Base-by-base conservation (phyloP, 2,888 invertebrate genomes). In the Drosophila helvetica region DNA sequence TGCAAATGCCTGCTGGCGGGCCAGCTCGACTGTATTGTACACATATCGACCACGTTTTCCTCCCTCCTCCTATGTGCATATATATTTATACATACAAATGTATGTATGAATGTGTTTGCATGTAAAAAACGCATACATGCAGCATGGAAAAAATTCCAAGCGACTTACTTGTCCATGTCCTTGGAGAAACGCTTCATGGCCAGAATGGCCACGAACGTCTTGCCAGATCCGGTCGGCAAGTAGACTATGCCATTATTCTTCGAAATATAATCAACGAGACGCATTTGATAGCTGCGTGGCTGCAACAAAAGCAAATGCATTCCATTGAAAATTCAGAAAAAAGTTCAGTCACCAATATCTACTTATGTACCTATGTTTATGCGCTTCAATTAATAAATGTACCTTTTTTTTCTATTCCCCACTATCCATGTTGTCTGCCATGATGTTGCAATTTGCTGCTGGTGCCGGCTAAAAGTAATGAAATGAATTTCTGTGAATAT, bases 191-290 rank as follows among this genome's bases (percentile, higher is more conserved):
- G 91, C 68, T 93, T 93, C 1, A 94, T 82, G 1, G 93, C 91
- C 90, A 93, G 90, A 1, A 97, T 93, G 0, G 98, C 97, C 78
- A 99, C 97, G 86, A 95, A 98, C 0, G 98, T 98, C 93, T 99
- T 99, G 0, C 99, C 99, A 0, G 96, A 94, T 0, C 98, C 98
- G 47, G 99, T 98, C 0, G 98, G 98, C 63, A 99, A 93, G 91
- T 96, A 98, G 33, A 99, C 94, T n/a, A 99, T 97, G 0, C 95
- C 95, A 92, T 99, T 99, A 64, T 94, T 92, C 58, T 94, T 90
- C 0, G 94, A 90, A 3, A 90, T 75, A 47, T 90, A 77, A 1
- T 92, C 86, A 22, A 90, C 74, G 15, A 92, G 65, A 6, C 90
- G 88, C 55, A 90, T 62, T 57, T 92, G 92, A 65, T 92, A 92